Base-by-base conservation (phyloP, 2,113 vertebrate species). In the Hippocampus abdominalis region DNA sequence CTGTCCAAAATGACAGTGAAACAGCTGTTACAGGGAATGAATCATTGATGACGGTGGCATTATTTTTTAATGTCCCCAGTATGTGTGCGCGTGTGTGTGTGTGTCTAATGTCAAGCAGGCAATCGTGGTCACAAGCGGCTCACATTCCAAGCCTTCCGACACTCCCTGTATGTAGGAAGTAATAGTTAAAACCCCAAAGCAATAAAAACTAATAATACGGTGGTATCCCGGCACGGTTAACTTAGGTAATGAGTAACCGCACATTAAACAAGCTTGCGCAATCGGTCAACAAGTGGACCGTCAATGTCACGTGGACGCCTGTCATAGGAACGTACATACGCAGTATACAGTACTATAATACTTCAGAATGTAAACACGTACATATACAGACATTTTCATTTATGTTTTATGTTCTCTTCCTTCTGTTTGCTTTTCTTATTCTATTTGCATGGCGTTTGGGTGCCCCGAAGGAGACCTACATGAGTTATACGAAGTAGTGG, bases 201-300 rank as follows among this genome's bases (percentile, higher is more conserved):
- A 21, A 51, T 15, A 36, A 61, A 67, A 66, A 36, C n/a, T 1
- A 9, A n/a, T 60, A 67, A 69, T 49, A 39, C 49, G 29, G 48
- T 69, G 66, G n/a, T 32, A 46, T 82, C 74, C 77, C 66, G 39
- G 48, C 64, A 57, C n/a, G 25, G 1, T 42, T 21, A 12, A 44
- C 11, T 25, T 0, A 12, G 80, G 89, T 80, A 91, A 91, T 91
- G 12, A 88, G 72, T 86, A 74, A 84, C 86, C 63, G 77, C 16
- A 81, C 20, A 42, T 75, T 82, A 89, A 89, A 91, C 82, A 89
- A 66, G 67, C 78, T 74, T 1, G 20, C 42, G 72, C 61, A 70
- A 68, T 51, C 51, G 60, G 62, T 27, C 40, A n/a, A 61, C 54
- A 32, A 64, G 64, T 63, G 60, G 66, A 71, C 66, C 54, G 42